Conservation (phyloP, 1,140 invertebrate species). For the Scaptomyza montana region DNA sequence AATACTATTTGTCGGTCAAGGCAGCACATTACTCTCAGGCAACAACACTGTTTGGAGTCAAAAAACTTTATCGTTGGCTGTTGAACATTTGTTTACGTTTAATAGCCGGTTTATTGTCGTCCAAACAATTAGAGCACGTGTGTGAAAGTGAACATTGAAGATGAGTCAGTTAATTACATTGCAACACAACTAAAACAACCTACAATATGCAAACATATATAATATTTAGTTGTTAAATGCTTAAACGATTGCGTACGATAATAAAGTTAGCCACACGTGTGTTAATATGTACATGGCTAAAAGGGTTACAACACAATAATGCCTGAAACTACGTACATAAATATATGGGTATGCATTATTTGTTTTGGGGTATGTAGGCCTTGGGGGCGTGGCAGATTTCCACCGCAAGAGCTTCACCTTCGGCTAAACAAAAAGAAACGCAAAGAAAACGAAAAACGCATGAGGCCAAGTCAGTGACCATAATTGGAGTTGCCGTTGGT, state of each 20-base stretch:
- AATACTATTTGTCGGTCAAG: conserved; percentile 12
- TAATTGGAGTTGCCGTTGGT: conserved; percentile 66
- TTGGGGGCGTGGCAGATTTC: conserved; percentile 27
- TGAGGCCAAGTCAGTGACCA: conserved; percentile 65
- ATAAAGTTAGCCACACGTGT: not conserved
- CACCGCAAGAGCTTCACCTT: conserved; percentile 62
- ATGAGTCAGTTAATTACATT: not conserved
- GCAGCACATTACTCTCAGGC: conserved; percentile 4
- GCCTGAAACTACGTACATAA: not conserved
- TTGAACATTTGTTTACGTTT: conserved; percentile 6
- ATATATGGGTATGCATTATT: not conserved
- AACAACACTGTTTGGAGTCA: not conserved
- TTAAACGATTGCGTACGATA: not conserved
- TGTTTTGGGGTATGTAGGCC: not conserved
- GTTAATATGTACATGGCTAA: not conserved
- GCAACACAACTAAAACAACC: too few species aligned
- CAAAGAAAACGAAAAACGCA: conserved; percentile 61
- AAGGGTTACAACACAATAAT: conserved; percentile 5
- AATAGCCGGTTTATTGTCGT: conserved; percentile 2
- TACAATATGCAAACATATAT: not conserved
- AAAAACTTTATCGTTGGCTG: not conserved
- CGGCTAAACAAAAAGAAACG: conserved; percentile 51
- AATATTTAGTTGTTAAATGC: conserved; percentile 3
- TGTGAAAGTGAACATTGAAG: conserved; percentile 1
- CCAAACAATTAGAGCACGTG: conserved; percentile 11